Conservation (phyloP, 1,140 invertebrate species). For the Liolophura sinensis region DNA sequence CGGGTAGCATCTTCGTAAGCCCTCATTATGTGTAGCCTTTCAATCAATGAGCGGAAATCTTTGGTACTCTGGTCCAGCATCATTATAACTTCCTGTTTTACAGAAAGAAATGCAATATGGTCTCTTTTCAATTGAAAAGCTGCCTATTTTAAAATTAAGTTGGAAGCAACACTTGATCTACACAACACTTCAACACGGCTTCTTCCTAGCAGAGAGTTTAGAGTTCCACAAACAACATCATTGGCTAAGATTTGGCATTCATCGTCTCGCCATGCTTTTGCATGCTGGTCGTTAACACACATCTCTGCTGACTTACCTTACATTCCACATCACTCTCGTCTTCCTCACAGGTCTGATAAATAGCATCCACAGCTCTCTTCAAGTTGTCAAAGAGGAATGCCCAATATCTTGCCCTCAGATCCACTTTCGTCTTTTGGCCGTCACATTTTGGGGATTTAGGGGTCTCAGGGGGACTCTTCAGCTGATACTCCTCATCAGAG, state of each 20-base stretch:
- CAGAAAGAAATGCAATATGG: conserved; percentile 16
- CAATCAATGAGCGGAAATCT: conserved; percentile 89
- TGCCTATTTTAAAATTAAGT: too few species aligned
- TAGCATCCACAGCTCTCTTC: conserved; percentile 80
- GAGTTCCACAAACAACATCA: neutral
- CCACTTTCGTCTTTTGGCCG: conserved; percentile 55
- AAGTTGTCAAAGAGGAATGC: conserved; percentile 93
- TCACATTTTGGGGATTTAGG: conserved; percentile 49
- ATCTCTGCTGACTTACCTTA: conserved; percentile 58
- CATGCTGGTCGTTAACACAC: too few species aligned
- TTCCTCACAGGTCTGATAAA: conserved; percentile 69
- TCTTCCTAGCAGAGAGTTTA: neutral
- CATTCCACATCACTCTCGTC: conserved; percentile 69
- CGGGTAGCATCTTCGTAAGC: conserved; percentile 87
- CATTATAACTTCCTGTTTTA: conserved; percentile 87
- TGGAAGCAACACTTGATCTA: too few species aligned
- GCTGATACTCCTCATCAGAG: too few species aligned
- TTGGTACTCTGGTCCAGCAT: conserved; percentile 91
- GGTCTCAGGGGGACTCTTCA: conserved; percentile 19
- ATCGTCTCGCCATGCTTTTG: too few species aligned
- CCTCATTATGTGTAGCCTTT: conserved; percentile 91
- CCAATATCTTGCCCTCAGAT: conserved; percentile 90
- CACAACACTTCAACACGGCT: neutral
- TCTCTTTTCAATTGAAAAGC: too few species aligned
- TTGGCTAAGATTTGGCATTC: neutral